These are phyloP conservation scores for Tuta absoluta DNA, from an alignment of 2,888 invertebrate species.

Conservation along the genomic window DNA sequence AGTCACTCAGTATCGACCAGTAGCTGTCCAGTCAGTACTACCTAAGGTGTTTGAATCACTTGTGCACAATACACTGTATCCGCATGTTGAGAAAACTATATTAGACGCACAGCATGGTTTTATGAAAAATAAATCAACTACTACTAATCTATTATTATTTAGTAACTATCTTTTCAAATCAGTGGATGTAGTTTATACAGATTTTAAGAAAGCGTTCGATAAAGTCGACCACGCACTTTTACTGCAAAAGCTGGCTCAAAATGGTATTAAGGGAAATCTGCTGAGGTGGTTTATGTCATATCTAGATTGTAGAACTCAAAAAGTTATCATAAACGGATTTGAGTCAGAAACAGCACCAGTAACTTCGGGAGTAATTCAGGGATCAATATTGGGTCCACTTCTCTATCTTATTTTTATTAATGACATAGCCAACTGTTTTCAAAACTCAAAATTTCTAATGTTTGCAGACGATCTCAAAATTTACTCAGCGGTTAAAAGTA, in stretches of 20 bases:
- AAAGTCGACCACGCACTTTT: neutral
- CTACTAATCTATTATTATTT: neutral
- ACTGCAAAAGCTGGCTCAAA: neutral
- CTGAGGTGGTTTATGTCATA: no score
- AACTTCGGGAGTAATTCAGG: no score
- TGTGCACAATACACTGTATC: neutral
- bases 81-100: neutral
- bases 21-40: neutral
- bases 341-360: no score
- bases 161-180: neutral
- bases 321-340: no score
- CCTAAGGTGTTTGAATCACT: neutral
- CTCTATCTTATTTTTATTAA: no score
- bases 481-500: no score
- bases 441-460: no score
- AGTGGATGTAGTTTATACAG: neutral
- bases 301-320: no score
- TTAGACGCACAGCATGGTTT: neutral
- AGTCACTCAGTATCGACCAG: neutral
- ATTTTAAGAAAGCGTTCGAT: slow-evolving; percentile 4
- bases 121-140: neutral
- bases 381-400: no score
- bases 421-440: no score
- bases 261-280: no score
- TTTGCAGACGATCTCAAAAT: no score